phyloP scores from a whole-genome alignment of 2,797 vertebrate species.

The Silurus aristotelis region DNA sequence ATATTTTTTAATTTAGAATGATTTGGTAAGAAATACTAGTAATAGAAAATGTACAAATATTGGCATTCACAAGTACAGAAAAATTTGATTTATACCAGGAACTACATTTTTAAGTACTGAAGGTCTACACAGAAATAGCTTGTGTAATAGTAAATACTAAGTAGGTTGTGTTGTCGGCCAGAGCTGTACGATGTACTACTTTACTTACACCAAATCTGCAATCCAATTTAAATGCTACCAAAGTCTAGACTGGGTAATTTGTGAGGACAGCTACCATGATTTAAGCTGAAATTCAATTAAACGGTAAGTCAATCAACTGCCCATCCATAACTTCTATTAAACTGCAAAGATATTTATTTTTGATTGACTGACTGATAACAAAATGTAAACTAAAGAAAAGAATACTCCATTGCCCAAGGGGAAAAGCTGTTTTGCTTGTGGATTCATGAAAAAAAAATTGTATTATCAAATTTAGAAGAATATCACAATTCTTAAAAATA shows the following conservation, averaged over 20 bases:
- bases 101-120: not conserved
- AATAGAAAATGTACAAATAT: not conserved
- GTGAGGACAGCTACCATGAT: constrained; percentile 55
- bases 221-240: constrained; percentile 82
- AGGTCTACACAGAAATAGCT: not conserved
- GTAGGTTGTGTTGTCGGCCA: constrained; percentile 30
- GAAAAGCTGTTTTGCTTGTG: constrained; percentile 60
- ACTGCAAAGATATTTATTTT: not conserved
- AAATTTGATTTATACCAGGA: constrained; percentile 3
- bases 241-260: constrained; percentile 80
- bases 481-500: too few relatives aligned
- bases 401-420: constrained; percentile 47
- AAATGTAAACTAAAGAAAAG: not conserved
- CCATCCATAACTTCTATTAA: constrained; percentile 27
- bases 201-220: constrained; percentile 80
- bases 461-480: not conserved
- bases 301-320: constrained; percentile 14
- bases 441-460: constrained; percentile 36
- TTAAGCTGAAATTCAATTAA: constrained; percentile 52
- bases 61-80: not conserved
- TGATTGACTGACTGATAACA: not conserved
- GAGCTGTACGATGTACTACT: constrained; percentile 59
- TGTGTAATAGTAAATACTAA: not conserved
- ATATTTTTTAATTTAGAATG: not conserved
- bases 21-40: not conserved